These are phyloP conservation scores for Chrysomallon squamiferum DNA, from an alignment of 1,140 invertebrate species.

Conservation along the genomic window DNA sequence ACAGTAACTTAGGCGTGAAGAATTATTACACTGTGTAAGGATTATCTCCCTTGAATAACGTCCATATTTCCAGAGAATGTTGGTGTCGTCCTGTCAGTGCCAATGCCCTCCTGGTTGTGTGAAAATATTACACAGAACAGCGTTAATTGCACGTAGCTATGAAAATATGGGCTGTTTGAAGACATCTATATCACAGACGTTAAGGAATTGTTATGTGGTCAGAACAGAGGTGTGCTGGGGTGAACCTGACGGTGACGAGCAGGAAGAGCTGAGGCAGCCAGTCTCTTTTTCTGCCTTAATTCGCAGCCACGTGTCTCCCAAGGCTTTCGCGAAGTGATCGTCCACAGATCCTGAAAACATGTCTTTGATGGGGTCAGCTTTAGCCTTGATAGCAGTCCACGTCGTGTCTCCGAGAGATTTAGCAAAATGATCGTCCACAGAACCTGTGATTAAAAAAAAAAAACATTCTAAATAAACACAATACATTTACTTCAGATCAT, in stretches of 20 bases:
- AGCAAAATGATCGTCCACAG: slow-evolving; percentile 63
- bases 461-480: neutral
- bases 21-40: too few relatives aligned
- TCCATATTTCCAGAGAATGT: too few relatives aligned
- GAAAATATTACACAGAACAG: too few relatives aligned
- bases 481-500: neutral
- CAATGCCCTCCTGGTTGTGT: too few relatives aligned
- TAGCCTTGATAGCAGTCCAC: slow-evolving; percentile 57
- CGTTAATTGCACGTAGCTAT: too few relatives aligned
- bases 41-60: too few relatives aligned
- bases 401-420: slow-evolving; percentile 56
- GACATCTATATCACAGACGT: too few relatives aligned
- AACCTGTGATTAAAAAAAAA: slow-evolving; percentile 51
- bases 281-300: slow-evolving; percentile 66
- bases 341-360: slow-evolving; percentile 72
- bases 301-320: slow-evolving; percentile 92
- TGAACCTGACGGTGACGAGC: neutral
- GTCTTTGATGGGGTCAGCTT: slow-evolving; percentile 39
- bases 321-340: slow-evolving; percentile 95
- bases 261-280: neutral
- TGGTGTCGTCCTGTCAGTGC: too few relatives aligned
- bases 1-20: too few relatives aligned
- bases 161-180: too few relatives aligned
- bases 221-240: neutral
- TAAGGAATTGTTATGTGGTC: neutral